Evolutionary conservation across 2,888 invertebrate genomes (phyloP), one percentile per base, ranked within the genome.

Genomic region (Automeris io): DNA sequence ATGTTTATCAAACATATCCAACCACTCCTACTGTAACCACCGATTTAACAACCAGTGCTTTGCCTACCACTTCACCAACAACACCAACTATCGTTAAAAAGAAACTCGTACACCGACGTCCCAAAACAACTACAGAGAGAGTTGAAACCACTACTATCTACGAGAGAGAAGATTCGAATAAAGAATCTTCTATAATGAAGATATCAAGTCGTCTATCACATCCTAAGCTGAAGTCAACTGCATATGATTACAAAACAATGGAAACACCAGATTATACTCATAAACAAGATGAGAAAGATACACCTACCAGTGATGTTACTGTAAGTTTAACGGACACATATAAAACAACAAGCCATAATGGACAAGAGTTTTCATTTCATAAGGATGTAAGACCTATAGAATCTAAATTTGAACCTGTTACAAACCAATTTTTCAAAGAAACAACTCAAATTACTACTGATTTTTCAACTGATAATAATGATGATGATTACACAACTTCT

Each of bases 281-380:
- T 44, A 87, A 87, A 39, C 87, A 88, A 42, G 87, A 88, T 42
- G 87, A 88, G 50, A 88, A 87, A 51, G 87, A 88, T 36, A 88
- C 86, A 2, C 87, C 87, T 1, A 87, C 87, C 3, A 87, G 87
- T 47, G 87, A 88, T 35, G 70, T 87, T n/a, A 64, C 76, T 5
- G 73, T 86, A 3, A 78, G 65, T 49, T 49, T 80, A 43, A 66
- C 63, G 5, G 81, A 82, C 38, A 63, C 65, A 1, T 57, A 69
- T 2, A 79, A 70, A 51, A 66, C 65, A 19, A 68, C 64, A 1
- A 48, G 51, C 1, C 73, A 72, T 36, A 47, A 61, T 18, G 59
- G 64, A 18, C 70, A 73, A 51, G 69, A 71, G 2, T 86, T 83
- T 42, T 79, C 78, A 12, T 86, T 86, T 48, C 86, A 86, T 40